Conservation (phyloP, 2,797 vertebrate species). For the Falco naumanni region DNA sequence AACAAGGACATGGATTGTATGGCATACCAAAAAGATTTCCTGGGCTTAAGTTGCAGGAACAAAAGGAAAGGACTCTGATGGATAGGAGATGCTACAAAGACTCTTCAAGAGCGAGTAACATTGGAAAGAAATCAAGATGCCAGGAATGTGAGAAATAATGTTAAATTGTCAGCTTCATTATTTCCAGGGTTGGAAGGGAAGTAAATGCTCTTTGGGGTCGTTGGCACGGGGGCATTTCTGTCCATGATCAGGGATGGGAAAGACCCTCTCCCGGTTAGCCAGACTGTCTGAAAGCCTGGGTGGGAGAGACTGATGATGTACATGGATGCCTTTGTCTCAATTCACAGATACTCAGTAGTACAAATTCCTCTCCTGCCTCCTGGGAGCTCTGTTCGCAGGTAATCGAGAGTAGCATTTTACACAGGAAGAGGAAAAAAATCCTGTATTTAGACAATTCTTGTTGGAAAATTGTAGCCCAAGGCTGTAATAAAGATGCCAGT, state of each 20-base stretch:
- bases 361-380: slow-evolving; percentile 34
- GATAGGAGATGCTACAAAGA: not conserved
- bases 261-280: not conserved
- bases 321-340: slow-evolving; percentile 7
- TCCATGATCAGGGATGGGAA: not conserved
- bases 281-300: not conserved
- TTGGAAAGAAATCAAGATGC: not conserved
- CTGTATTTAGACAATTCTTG: slow-evolving; percentile 51
- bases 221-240: not conserved
- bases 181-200: not conserved
- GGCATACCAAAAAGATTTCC: not conserved
- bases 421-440: not conserved
- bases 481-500: slow-evolving; percentile 71
- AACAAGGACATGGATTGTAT: not conserved
- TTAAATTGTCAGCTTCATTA: not conserved
- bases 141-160: not conserved
- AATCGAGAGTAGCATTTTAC: slow-evolving; percentile 47
- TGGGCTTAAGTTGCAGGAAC: not conserved
- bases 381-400: slow-evolving; percentile 9
- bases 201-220: not conserved
- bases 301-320: slow-evolving; percentile 13
- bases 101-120: not conserved
- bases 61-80: not conserved
- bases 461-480: slow-evolving; percentile 67
- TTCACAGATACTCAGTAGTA: slow-evolving; percentile 10